Evolutionary conservation across 2,888 invertebrate genomes (phyloP).

Genomic region (Ephialtes manifestator): DNA sequence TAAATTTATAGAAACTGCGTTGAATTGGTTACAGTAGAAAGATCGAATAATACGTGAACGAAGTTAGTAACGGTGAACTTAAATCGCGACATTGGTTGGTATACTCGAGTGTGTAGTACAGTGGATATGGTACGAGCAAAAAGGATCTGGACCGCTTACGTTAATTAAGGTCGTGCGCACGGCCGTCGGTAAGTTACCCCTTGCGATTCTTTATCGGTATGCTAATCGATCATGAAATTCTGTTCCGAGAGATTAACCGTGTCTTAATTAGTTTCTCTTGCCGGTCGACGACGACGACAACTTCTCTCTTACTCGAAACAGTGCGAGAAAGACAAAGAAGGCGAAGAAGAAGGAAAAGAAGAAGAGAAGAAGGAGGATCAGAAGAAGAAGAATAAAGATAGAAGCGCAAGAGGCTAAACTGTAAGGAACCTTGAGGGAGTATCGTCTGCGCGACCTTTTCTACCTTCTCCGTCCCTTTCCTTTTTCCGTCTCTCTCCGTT

Average conservation of each 20-base stretch:
- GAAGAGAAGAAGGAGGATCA: constrained; percentile 16
- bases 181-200: constrained; percentile 72
- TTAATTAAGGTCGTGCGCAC: constrained; percentile 82
- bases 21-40: neutral
- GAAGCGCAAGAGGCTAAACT: constrained; percentile 58
- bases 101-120: constrained; percentile 21
- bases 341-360: constrained; percentile 20
- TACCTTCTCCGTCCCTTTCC: constrained; percentile 57
- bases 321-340: constrained; percentile 33
- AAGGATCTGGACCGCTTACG: constrained; percentile 76
- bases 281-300: constrained; percentile 70
- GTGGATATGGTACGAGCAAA: constrained; percentile 44
- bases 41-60: neutral
- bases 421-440: constrained; percentile 58
- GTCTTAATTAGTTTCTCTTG: constrained; percentile 83
- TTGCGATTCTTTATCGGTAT: constrained; percentile 79
- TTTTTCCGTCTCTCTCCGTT: constrained; percentile 58
- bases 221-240: constrained; percentile 83
- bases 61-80: constrained; percentile 28
- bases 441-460: constrained; percentile 65
- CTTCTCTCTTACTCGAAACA: constrained; percentile 57
- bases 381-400: constrained; percentile 29
- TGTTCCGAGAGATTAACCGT: constrained; percentile 80
- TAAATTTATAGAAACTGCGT: neutral
- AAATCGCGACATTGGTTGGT: constrained; percentile 33